Percentiles rank a stretch among this genome's conserved stretches.
Evolutionary conservation across 2,797 vertebrate species (phyloP).

Genomic region (Meriones psammophilus): DNA sequence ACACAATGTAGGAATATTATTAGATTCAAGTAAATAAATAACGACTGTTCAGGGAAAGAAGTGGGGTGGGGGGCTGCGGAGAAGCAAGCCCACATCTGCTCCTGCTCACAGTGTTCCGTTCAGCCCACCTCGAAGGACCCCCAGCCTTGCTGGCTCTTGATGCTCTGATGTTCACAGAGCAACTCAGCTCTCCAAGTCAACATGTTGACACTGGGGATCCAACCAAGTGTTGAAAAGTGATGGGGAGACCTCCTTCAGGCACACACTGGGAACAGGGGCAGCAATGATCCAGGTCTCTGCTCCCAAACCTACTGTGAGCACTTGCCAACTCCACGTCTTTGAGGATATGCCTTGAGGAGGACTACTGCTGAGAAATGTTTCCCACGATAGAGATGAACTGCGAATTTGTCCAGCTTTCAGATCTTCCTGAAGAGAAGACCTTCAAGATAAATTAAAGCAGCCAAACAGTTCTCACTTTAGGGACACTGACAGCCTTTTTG

Average conservation of each 20-base stretch:
- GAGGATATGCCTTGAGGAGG: slow-evolving; percentile 72
- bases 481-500: slow-evolving; percentile 14
- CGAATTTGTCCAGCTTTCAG: slow-evolving; percentile 70
- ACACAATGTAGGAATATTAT: slow-evolving; percentile 52
- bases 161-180: slow-evolving; percentile 74
- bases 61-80: slow-evolving; percentile 38
- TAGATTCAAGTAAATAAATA: slow-evolving; percentile 66
- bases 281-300: slow-evolving; percentile 81
- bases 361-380: slow-evolving; percentile 60
- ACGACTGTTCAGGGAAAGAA: not conserved
- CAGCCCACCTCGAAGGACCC: slow-evolving; percentile 77
- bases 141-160: not conserved
- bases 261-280: slow-evolving; percentile 81
- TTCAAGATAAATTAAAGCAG: slow-evolving; percentile 67
- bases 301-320: slow-evolving; percentile 67
- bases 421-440: slow-evolving; percentile 65
- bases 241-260: slow-evolving; percentile 72
- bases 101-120: slow-evolving; percentile 30
- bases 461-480: slow-evolving; percentile 34
- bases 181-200: slow-evolving; percentile 35
- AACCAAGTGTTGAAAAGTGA: slow-evolving; percentile 77
- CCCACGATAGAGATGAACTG: slow-evolving; percentile 73
- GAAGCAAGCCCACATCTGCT: slow-evolving; percentile 75
- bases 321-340: slow-evolving; percentile 69
- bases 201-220: slow-evolving; percentile 63